Evolutionary conservation across 2,888 invertebrate genomes (phyloP), one percentile per base, ranked within the genome.

Genomic region (Nasonia oneida): DNA sequence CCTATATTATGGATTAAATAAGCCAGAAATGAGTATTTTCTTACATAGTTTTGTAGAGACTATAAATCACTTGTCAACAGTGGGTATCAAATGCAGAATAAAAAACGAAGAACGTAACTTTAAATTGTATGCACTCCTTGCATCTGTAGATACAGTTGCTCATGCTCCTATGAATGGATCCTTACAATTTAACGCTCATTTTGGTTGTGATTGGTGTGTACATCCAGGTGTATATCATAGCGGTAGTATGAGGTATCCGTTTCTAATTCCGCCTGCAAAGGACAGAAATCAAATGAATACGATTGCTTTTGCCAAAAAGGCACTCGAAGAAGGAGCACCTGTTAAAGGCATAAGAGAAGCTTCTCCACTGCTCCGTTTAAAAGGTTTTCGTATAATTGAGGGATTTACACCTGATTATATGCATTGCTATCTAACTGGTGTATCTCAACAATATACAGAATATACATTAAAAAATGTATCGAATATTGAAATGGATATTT

Each of bases 151-250:
- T 37, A 37, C 37, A 37, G 37, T 37, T 37, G 3, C 37, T 37
- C 37, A 3, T 37, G 37, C 37, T 37, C 3, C 37, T 37, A 37
- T 37, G 37, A 37, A 37, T 37, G 37, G 37, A 37, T 37, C 37
- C 37, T 37, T 37, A 37, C 37, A 37, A 37, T 37, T 37, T 37
- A 37, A 37, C 37, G 37, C 37, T 37, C 3, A 81, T 12, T 87
- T 80, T 75, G 88, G 88, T 1, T 88, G 89, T 73, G 83, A 81
- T n/a, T 79, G 86, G 64, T 88, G 88, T n/a, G 23, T 74, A 61
- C 23, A 23, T 23, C 23, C 23, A 23, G 23, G 23, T 23, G 23
- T 23, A 23, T 61, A 61, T n/a, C 8, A n/a, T 23, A 15, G 2
- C 8, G 61, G 61, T 15, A 61, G 61, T n/a, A 61, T 61, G 61